These are phyloP conservation scores for Ornithoptera alexandrae DNA, from an alignment of 2,888 invertebrate genomes.

Conservation along the genomic window DNA sequence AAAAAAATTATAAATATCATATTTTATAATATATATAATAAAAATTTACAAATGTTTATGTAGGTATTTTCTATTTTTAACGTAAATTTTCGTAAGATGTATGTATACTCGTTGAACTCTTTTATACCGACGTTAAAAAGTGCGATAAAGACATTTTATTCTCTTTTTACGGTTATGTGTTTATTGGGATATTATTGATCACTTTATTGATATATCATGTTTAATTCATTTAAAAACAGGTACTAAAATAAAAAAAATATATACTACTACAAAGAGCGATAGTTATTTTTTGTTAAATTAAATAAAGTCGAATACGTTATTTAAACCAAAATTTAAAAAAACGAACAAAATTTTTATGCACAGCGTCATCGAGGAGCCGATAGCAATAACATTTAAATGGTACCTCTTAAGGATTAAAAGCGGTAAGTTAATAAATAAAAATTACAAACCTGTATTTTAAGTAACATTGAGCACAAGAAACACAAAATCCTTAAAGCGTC, in stretches of 20 bases:
- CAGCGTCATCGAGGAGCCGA: constrained; percentile 24
- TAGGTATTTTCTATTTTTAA: not conserved
- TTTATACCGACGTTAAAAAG: constrained; percentile 49
- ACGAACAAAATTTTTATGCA: not conserved
- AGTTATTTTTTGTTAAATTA: not conserved
- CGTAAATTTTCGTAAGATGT: not conserved
- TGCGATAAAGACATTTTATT: not conserved
- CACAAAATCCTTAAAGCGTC: constrained; percentile 72
- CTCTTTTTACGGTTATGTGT: too few species aligned
- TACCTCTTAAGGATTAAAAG: constrained; percentile 17
- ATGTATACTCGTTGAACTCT: constrained; percentile 61
- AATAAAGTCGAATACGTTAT: not conserved
- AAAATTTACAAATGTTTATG: too few species aligned
- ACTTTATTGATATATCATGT: too few species aligned
- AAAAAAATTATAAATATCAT: too few species aligned
- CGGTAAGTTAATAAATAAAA: constrained; percentile 31
- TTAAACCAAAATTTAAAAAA: not conserved
- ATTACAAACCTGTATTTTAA: constrained; percentile 53
- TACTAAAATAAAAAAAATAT: too few species aligned
- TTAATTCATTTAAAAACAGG: too few species aligned
- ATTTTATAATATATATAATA: too few species aligned
- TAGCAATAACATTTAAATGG: constrained; percentile 23
- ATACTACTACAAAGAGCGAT: not conserved
- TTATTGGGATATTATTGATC: too few species aligned
- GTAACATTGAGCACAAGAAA: constrained; percentile 57